These are phyloP conservation scores for Amaurobius ferox DNA, from an alignment of 2,888 invertebrate species.

Conservation along the genomic window DNA sequence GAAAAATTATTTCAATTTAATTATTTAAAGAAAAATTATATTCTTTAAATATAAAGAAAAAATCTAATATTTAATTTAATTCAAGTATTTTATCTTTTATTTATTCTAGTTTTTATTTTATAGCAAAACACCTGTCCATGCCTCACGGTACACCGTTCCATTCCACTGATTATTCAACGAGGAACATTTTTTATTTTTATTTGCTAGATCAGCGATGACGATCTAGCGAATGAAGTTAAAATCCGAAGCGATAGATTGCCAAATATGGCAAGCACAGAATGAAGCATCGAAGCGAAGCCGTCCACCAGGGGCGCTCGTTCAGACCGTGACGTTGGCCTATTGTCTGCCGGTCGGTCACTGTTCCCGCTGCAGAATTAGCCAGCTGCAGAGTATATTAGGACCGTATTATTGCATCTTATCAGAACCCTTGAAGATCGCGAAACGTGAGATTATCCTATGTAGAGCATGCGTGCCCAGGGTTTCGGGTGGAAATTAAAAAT, in stretches of 20 bases:
- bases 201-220: no score
- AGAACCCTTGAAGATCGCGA: not conserved
- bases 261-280: not conserved
- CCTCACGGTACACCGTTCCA: no score
- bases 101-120: no score
- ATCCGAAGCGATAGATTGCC: not conserved
- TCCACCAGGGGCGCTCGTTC: slow-evolving; percentile 56
- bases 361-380: slow-evolving; percentile 18
- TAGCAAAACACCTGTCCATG: no score
- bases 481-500: not conserved
- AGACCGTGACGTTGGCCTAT: slow-evolving; percentile 40
- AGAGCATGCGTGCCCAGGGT: not conserved
- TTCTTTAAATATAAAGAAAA: no score
- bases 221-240: no score
- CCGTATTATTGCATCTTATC: not conserved
- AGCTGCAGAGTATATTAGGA: not conserved
- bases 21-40: no score
- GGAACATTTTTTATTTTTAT: no score
- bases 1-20: no score
- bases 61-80: no score
- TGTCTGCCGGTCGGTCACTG: slow-evolving; percentile 50
- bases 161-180: no score
- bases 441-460: not conserved
- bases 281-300: slow-evolving; percentile 57
- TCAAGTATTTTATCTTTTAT: no score